Evolutionary conservation across 2,888 invertebrate species (phyloP), one percentile per base, ranked within the genome.

Genomic region (Perdita meconis): DNA sequence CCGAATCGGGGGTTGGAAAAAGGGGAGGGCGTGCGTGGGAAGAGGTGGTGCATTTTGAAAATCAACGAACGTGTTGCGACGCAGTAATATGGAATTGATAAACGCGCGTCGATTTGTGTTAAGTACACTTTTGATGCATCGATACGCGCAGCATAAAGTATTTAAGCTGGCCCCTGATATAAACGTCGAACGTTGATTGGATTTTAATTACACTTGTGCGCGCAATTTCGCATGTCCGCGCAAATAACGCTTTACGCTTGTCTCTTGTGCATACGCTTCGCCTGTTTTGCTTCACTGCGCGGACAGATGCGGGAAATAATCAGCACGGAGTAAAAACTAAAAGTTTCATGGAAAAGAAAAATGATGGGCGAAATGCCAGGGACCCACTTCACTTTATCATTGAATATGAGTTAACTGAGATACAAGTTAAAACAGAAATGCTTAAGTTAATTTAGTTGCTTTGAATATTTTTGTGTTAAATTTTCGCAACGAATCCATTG

Each of bases 141-240:
- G 73, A 66, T 75, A 73, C 70, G 71, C 71, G 61, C 34, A 19
- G 63, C 19, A 47, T 74, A 63, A 70, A 74, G 70, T 74, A 74
- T 74, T 74, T 74, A 74, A 70, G 70, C 71, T 57, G 73, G 73
- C 53, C 55, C 73, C 55, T 73, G 75, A 75, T 75, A 75, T 75
- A 75, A 75, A 75, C 66, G 75, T 66, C 73, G 73, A 75, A 73
- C 75, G 73, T 63, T 77, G 75, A 77, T 77, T 63, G 75, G 67
- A 77, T 77, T 77, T 77, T 77, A 74, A 77, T 77, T 77, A 77
- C 75, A 74, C 75, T 60, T 68, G 50, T 68, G 75, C 53, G 76
- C 53, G 59, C 75, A 60, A 75, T 75, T 69, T 55, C 51, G 53
- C 64, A 26, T 51, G 53, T 26, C 2, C 50, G 47, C 50, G 57